Conservation (phyloP, 2,113 vertebrate species). For the Herpailurus yagouaroundi region DNA sequence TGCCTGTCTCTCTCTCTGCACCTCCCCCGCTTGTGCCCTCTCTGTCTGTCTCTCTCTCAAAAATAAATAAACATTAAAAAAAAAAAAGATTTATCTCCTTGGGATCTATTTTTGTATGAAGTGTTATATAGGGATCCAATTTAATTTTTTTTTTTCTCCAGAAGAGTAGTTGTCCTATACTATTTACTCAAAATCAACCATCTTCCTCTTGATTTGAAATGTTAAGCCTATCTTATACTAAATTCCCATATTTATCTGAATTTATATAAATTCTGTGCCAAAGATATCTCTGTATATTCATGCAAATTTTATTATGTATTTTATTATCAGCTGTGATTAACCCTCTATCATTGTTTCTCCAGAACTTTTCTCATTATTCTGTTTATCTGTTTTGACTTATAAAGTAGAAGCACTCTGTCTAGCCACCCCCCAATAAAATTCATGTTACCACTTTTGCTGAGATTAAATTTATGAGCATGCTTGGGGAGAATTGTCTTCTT, state of each 20-base stretch:
- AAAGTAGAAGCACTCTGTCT: background rate
- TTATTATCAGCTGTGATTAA: background rate
- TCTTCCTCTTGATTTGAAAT: slow-evolving; percentile 32
- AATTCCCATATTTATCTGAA: background rate
- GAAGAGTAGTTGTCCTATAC: background rate
- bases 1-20: too few relatives aligned
- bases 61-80: too few relatives aligned
- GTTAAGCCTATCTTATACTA: background rate
- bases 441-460: background rate
- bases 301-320: slow-evolving; percentile 7
- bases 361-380: background rate
- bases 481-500: background rate
- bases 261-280: background rate
- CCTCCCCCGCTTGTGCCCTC: too few relatives aligned
- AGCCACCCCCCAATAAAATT: background rate
- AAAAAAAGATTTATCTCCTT: background rate
- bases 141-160: background rate
- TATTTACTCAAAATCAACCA: background rate
- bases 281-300: background rate
- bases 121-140: background rate
- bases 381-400: background rate
- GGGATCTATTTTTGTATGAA: background rate
- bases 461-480: background rate
- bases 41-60: too few relatives aligned
- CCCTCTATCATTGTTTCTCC: background rate